Conservation (phyloP, 2,113 vertebrate species). For the Syngnathus typhle region DNA sequence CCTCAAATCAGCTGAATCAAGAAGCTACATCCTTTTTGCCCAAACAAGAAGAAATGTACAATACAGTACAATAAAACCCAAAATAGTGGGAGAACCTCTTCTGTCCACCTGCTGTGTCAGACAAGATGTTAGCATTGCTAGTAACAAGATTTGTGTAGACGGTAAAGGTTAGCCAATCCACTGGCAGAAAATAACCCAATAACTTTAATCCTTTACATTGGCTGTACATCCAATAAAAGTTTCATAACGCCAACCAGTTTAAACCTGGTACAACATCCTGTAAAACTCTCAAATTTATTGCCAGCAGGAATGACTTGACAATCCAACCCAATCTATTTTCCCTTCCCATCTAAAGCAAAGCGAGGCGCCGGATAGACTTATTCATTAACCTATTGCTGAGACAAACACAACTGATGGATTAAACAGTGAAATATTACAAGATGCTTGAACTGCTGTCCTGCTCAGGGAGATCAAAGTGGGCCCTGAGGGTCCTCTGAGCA, state of each 20-base stretch:
- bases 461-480: slow-evolving; percentile 68
- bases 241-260: neutral
- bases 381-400: slow-evolving; percentile 64
- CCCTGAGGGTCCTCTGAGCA: slow-evolving; percentile 57
- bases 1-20: slow-evolving; percentile 52
- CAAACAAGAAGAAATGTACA: slow-evolving; percentile 9
- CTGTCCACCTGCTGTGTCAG: neutral
- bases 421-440: slow-evolving; percentile 66
- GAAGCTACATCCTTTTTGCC: slow-evolving; percentile 22
- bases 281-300: neutral
- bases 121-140: neutral
- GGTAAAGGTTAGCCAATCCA: neutral
- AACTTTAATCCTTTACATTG: neutral
- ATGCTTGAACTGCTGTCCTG: slow-evolving; percentile 62
- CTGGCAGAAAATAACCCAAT: neutral
- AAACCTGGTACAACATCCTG: neutral
- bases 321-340: neutral
- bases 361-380: slow-evolving; percentile 52
- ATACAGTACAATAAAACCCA: slow-evolving; percentile 13
- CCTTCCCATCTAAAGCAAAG: slow-evolving; percentile 19
- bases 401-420: slow-evolving; percentile 70
- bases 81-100: neutral
- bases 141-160: neutral
- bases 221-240: neutral
- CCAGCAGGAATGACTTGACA: neutral